A percentile compares a stretch with the other conserved stretches of the same genome.
Evolutionary conservation across 2,797 vertebrate genomes (phyloP).

Genomic region (Sandelia bainsii): DNA sequence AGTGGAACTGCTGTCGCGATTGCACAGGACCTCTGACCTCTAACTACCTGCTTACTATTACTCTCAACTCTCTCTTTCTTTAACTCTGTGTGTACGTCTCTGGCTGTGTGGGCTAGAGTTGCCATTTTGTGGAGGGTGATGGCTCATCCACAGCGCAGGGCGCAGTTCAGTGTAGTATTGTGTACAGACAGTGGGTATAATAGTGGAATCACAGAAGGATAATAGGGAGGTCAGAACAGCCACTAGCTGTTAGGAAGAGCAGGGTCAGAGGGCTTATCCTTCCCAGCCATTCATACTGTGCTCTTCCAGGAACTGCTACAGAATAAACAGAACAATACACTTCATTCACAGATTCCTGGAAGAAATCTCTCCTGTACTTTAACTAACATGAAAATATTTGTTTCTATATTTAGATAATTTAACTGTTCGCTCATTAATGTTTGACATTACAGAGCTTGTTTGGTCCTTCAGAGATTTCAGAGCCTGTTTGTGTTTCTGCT

Average conservation of each 20-base stretch:
- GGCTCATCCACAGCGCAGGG: constrained; percentile 49
- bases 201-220: constrained; percentile 70
- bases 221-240: constrained; percentile 73
- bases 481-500: constrained; percentile 29
- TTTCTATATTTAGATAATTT: constrained; percentile 16
- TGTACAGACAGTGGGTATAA: constrained; percentile 67
- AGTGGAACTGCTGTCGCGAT: constrained; percentile 79
- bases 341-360: constrained; percentile 35
- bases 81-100: constrained; percentile 21
- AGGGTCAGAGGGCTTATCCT: constrained; percentile 72
- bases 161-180: constrained; percentile 35
- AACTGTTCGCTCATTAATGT: constrained; percentile 6
- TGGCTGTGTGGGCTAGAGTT: constrained; percentile 49
- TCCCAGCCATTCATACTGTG: constrained; percentile 49
- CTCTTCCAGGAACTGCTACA: constrained; percentile 47
- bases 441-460: constrained; percentile 20
- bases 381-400: constrained; percentile 9
- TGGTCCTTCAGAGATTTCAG: constrained; percentile 14
- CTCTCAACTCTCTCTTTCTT: constrained; percentile 63
- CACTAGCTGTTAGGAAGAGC: constrained; percentile 69
- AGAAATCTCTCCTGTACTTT: constrained; percentile 1
- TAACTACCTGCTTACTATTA: constrained; percentile 72
- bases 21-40: constrained; percentile 75
- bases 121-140: constrained; percentile 55
- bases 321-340: constrained; percentile 53